Percentiles rank a stretch among this genome's conserved stretches.
These are phyloP conservation scores for Silurus lanzhouensis DNA, from an alignment of 2,797 vertebrate genomes.

Conservation along the genomic window DNA sequence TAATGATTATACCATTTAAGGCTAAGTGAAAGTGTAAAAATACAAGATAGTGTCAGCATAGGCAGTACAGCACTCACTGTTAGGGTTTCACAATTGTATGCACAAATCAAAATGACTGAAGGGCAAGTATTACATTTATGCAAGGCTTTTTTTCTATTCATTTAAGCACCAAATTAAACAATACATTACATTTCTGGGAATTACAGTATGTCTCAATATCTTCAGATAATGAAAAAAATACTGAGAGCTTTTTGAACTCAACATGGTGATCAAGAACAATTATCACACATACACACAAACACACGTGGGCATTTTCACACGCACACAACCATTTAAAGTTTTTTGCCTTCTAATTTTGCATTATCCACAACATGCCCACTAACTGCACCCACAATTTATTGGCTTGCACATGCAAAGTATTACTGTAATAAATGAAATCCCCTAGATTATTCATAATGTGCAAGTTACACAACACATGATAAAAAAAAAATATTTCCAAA, in stretches of 20 bases:
- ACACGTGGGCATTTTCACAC: not conserved
- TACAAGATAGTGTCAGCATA: not conserved
- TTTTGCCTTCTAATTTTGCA: not conserved
- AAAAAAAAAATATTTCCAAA: not conserved
- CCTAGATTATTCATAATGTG: not conserved
- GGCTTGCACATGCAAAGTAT: not conserved
- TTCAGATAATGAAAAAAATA: not conserved
- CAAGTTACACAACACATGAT: not conserved
- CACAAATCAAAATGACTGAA: not conserved
- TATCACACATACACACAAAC: not conserved
- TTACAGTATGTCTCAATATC: too few relatives aligned
- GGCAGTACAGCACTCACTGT: not conserved
- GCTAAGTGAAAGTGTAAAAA: not conserved
- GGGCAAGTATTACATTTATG: not conserved
- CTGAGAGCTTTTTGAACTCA: not conserved
- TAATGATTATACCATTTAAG: not conserved
- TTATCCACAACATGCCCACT: not conserved
- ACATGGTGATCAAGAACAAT: not conserved
- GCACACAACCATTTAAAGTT: not conserved
- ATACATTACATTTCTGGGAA: not conserved
- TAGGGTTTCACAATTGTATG: not conserved
- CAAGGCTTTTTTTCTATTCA: not conserved
- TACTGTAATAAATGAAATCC: not conserved
- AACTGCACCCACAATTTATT: not conserved
- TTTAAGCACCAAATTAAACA: not conserved